These are phyloP conservation scores for Parus major DNA, from an alignment of 2,113 vertebrate species.

Conservation along the genomic window DNA sequence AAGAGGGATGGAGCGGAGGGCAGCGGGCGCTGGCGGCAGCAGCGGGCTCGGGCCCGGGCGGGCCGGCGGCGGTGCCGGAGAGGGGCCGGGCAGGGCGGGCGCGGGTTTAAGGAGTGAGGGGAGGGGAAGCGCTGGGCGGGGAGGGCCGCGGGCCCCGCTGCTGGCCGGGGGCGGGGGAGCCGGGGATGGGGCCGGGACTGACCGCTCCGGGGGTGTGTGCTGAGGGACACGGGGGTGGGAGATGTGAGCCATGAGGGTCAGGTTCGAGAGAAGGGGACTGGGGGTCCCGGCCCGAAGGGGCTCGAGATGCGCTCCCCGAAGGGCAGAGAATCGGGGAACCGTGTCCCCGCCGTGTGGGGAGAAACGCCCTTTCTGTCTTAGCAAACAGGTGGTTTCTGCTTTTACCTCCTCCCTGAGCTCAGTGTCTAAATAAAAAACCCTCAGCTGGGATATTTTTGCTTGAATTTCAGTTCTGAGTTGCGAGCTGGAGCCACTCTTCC, in stretches of 20 bases:
- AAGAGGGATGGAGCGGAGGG: background rate
- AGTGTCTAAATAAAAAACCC: slow-evolving; percentile 27
- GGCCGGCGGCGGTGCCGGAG: background rate
- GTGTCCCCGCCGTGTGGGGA: rapidly evolving
- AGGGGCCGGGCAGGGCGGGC: background rate
- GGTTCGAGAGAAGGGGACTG: background rate
- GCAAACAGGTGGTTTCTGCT: slow-evolving; percentile 9
- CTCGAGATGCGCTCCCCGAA: too few species aligned
- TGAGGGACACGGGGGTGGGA: background rate
- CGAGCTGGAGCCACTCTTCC: background rate
- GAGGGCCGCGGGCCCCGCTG: background rate
- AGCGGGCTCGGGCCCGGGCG: background rate
- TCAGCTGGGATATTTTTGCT: background rate
- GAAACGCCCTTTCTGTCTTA: background rate
- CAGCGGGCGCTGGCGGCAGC: background rate
- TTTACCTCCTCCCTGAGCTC: background rate
- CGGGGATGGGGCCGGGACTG: background rate
- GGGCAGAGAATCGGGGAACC: background rate
- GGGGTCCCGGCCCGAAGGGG: background rate
- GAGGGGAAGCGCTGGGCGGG: background rate
- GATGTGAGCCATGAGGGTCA: too few species aligned
- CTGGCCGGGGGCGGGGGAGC: background rate
- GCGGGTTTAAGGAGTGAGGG: background rate
- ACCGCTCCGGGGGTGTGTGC: background rate
- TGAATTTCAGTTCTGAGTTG: background rate